Evolutionary conservation across 2,888 invertebrate species (phyloP).

Genomic region (Cheilosia urbana): DNA sequence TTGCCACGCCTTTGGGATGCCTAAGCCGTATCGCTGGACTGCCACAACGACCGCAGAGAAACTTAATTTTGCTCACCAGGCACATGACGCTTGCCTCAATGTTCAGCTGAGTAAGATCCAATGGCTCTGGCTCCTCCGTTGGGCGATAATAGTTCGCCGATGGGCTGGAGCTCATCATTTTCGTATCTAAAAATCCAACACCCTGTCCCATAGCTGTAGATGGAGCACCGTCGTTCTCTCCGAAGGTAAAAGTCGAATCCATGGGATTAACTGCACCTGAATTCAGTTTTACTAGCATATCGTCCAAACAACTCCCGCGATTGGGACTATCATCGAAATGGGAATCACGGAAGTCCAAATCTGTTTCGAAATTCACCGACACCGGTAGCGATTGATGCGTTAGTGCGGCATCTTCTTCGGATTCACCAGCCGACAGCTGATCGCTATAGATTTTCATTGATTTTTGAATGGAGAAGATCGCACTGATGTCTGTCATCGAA

Average conservation of each 20-base stretch:
- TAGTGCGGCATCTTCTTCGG: constrained; percentile 64
- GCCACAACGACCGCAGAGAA: constrained; percentile 89
- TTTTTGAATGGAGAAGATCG: constrained; percentile 82
- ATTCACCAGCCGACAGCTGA: constrained; percentile 77
- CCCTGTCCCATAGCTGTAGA: constrained; percentile 77
- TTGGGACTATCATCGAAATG: constrained; percentile 77
- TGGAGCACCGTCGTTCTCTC: constrained; percentile 75
- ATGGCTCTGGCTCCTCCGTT: constrained; percentile 92
- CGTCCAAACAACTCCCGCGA: constrained; percentile 8
- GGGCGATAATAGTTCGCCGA: constrained; percentile 92
- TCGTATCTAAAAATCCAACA: constrained; percentile 85
- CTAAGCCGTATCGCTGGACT: constrained; percentile 89
- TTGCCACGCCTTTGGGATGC: constrained; percentile 83
- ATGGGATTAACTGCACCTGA: constrained; percentile 25
- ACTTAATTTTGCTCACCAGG: constrained; percentile 91
- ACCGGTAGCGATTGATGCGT: constrained; percentile 81
- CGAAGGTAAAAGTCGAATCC: constrained; percentile 50
- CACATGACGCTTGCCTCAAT: constrained; percentile 95
- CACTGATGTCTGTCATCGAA: constrained; percentile 81
- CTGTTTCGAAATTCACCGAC: constrained; percentile 72
- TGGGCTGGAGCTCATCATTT: constrained; percentile 83
- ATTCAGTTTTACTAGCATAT: constrained; percentile 5
- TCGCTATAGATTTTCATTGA: constrained; percentile 82
- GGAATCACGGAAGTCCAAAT: constrained; percentile 78
- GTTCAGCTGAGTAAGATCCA: constrained; percentile 93